Base-by-base conservation (phyloP, 2,797 vertebrate genomes). In the Benthosema pterotum region DNA sequence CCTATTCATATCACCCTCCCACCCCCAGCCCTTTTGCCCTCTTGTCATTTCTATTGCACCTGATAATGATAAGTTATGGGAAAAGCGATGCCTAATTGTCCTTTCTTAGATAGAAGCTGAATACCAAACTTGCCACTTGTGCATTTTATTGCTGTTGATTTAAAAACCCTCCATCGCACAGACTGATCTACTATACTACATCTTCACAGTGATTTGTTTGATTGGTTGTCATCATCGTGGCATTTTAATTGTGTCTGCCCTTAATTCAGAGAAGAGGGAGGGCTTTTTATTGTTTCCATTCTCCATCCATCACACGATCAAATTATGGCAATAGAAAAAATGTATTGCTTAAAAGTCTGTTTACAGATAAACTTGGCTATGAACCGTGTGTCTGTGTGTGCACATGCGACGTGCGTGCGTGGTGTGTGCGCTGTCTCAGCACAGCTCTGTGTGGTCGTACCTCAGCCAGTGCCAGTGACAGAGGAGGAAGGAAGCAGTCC, bases 401-500 rank as follows among this genome's bases (percentile, higher is more conserved):
- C 3, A 48, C 19, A 18, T 13, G 19, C 5, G 46, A 42, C 32
- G 54, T 48, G 14, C 0, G 51, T 43, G 60, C n/a, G 19, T 25
- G 17, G 13, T 18, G 32, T 53, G 50, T 57, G 3, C 63, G 51
- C 19, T 25, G 22, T 12, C 49, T 50, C n/a, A 5, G 22, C 42
- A n/a, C 2, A 15, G 25, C 54, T 53, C 46, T 63, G 38, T 60
- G 59, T 49, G 38, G 57, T 62, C 68, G 78, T 63, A 42, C 47
- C 67, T 48, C 43, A 42, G 52, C 46, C 43, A 42, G 52, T 38
- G 70, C 61, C 25, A 65, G 28, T 69, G 74, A 73, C 63, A 62
- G 76, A 82, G 69, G 67, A 78, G 49, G 68, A 77, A 86, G 83
- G 83, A 89, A 88, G 74, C 59, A 28, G 32, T 52, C 32, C 57